These are phyloP conservation scores for Pocillopora verrucosa DNA, from an alignment of 64 coral and sea anemone species.

Conservation along the genomic window DNA sequence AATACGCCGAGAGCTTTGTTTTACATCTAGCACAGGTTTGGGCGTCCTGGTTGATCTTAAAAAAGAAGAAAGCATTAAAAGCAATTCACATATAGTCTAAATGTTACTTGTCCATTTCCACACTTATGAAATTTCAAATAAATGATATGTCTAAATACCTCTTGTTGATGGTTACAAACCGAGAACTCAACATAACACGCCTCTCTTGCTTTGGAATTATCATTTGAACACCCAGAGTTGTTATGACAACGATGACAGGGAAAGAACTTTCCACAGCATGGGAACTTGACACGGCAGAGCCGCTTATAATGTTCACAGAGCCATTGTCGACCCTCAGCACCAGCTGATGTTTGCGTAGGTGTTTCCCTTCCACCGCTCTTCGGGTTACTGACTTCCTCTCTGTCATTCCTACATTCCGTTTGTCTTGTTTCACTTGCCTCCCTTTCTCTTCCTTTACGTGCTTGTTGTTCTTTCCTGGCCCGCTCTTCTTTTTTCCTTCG, in stretches of 20 bases:
- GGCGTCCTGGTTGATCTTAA: neutral
- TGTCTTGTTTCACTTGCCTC: neutral
- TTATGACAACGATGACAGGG: conserved; percentile 82
- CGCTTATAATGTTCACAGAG: conserved; percentile 1
- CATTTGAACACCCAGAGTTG: conserved; percentile 20
- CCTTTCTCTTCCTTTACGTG: neutral
- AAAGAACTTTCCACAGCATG: conserved; percentile 61
- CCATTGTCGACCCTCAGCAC: neutral
- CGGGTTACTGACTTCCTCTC: neutral
- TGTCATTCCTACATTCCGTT: neutral
- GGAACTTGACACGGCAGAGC: conserved; percentile 42
- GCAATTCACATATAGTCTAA: neutral
- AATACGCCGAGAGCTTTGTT: conserved; percentile 41
- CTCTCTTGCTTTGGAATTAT: conserved; percentile 25
- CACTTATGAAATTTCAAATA: too few species aligned
- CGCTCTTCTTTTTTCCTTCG: conserved; percentile 15
- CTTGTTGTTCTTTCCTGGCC: neutral
- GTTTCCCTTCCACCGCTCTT: neutral
- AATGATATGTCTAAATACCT: neutral
- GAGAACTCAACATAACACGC: conserved; percentile 15
- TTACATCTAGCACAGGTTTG: conserved; percentile 36
- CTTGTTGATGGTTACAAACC: conserved; percentile 34
- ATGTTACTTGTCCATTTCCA: too few species aligned
- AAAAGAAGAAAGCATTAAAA: neutral
- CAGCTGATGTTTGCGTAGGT: neutral